These are phyloP conservation scores for Zaprionus kolodkinae DNA, from an alignment of 1,140 invertebrate genomes.

Conservation along the genomic window DNA sequence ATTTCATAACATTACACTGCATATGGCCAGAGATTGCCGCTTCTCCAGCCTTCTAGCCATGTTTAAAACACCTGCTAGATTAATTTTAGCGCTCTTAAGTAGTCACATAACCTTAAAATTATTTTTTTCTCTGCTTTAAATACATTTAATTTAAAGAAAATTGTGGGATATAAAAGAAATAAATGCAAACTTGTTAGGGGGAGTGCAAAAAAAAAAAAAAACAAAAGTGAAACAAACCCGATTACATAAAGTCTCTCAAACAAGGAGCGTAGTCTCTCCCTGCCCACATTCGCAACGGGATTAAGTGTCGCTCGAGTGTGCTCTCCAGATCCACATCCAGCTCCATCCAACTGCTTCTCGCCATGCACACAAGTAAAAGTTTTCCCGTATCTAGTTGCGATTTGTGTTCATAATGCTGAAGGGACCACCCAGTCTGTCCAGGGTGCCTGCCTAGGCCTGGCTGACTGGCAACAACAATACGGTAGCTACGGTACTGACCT, in stretches of 20 bases:
- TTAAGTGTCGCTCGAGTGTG: constrained; percentile 1
- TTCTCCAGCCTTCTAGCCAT: too few relatives aligned
- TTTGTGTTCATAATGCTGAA: constrained; percentile 37
- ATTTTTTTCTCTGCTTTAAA: background rate
- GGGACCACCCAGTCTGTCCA: constrained; percentile 40
- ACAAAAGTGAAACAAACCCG: background rate
- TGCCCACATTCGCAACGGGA: background rate
- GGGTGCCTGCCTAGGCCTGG: background rate
- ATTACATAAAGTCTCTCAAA: constrained; percentile 4
- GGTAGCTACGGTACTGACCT: constrained; percentile 20
- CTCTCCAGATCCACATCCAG: background rate
- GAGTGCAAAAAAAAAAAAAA: background rate
- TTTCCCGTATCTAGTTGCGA: constrained; percentile 30
- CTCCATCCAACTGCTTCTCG: too few relatives aligned
- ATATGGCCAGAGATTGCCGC: too few relatives aligned
- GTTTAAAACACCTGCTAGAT: too few relatives aligned
- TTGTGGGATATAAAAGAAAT: background rate
- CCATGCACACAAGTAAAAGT: constrained; percentile 6
- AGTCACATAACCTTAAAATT: background rate
- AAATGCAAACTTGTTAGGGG: background rate
- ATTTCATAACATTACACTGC: too few relatives aligned
- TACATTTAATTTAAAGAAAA: background rate
- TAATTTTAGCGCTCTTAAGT: background rate
- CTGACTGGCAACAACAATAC: constrained; percentile 18
- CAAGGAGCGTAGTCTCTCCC: too few relatives aligned